Evolutionary conservation across 2,113 vertebrate genomes (phyloP).

Genomic region (Eptesicus fuscus): DNA sequence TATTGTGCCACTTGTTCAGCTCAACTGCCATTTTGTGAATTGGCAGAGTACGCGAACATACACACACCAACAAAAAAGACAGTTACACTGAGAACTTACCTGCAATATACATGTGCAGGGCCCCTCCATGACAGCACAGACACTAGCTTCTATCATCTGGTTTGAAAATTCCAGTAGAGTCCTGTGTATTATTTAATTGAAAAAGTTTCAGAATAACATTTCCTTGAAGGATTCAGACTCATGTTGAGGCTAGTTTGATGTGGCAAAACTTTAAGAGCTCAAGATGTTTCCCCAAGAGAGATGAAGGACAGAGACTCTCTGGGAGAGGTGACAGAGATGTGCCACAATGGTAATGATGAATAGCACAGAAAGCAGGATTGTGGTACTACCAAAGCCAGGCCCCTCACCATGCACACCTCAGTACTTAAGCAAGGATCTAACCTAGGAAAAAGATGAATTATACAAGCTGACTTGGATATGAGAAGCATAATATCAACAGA

Average conservation of each 20-base stretch:
- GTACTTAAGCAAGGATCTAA: neutral
- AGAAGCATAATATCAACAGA: neutral
- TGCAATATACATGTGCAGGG: neutral
- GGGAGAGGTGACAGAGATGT: neutral
- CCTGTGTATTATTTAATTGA: neutral
- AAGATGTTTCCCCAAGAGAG: neutral
- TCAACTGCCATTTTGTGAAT: neutral
- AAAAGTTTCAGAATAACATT: neutral
- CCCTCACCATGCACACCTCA: neutral
- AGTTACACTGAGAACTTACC: neutral
- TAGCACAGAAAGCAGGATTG: neutral
- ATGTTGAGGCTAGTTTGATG: neutral
- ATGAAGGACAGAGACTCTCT: neutral
- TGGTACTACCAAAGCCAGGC: neutral
- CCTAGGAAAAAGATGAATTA: neutral
- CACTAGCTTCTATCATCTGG: neutral
- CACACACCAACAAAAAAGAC: neutral
- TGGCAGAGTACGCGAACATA: neutral
- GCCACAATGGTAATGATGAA: neutral
- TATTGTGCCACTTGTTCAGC: neutral
- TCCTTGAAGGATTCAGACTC: neutral
- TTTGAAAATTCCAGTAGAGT: neutral
- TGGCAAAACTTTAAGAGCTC: conserved; percentile 1
- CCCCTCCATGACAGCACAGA: neutral
- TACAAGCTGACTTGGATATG: neutral